phyloP scores from a whole-genome alignment of 2,888 invertebrate species.

The Heliconius sara region DNA sequence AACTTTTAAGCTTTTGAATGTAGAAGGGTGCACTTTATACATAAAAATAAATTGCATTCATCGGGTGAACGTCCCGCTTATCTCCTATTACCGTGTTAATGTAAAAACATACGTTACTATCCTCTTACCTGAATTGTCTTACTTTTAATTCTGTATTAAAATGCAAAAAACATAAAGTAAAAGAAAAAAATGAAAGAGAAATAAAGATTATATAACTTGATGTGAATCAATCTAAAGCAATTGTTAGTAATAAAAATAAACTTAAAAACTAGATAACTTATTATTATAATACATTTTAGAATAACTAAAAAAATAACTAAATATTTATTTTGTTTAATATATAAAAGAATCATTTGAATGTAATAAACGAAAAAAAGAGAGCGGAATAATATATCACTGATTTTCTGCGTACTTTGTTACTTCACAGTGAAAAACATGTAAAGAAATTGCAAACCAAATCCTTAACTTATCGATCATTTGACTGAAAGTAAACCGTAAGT shows the following conservation, averaged over 20 bases:
- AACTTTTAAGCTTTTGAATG: neutral
- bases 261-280: neutral
- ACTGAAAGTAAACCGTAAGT: neutral
- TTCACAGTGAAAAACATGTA: neutral
- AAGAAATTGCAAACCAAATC: neutral
- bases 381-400: neutral
- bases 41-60: slow-evolving; percentile 12
- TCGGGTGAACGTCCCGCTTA: neutral
- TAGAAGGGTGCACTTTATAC: neutral
- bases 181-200: neutral
- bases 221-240: too few relatives aligned
- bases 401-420: neutral
- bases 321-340: too few relatives aligned
- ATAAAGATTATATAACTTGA: neutral
- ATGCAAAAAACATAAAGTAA: neutral
- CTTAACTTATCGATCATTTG: neutral
- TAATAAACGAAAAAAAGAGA: neutral
- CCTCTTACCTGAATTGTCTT: neutral
- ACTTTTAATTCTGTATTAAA: too few relatives aligned
- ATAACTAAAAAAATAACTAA: too few relatives aligned
- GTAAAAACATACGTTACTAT: neutral
- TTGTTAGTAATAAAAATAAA: neutral
- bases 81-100: neutral
- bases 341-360: too few relatives aligned
- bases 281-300: too few relatives aligned